Evolutionary conservation across 2,797 vertebrate genomes (phyloP).

Genomic region (Sebastes umbrosus): DNA sequence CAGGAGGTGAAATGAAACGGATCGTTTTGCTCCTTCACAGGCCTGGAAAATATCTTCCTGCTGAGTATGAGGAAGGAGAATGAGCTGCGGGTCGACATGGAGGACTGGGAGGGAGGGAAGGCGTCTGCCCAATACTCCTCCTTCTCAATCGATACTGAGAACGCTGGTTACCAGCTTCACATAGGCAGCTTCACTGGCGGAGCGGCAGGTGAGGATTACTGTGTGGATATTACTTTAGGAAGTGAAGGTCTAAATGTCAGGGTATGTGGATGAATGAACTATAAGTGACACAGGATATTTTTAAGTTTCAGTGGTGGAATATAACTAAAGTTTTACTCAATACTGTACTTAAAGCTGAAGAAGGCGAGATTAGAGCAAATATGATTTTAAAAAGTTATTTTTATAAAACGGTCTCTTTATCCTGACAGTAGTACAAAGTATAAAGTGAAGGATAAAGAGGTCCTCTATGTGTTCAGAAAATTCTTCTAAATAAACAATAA

Average conservation of each 20-base stretch:
- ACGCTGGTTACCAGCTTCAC: slow-evolving; percentile 42
- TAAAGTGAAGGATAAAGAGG: too few species aligned
- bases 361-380: too few species aligned
- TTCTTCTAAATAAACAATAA: too few species aligned
- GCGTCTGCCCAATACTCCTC: slow-evolving; percentile 40
- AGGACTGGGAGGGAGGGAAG: slow-evolving; percentile 30
- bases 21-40: slow-evolving; percentile 10
- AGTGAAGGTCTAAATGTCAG: neutral
- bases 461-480: neutral
- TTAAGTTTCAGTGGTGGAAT: neutral
- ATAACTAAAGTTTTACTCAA: neutral
- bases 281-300: neutral
- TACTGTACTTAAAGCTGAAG: too few species aligned
- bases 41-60: slow-evolving; percentile 62
- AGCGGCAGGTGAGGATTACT: slow-evolving; percentile 47
- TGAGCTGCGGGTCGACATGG: slow-evolving; percentile 61
- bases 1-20: neutral
- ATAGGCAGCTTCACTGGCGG: slow-evolving; percentile 47
- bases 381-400: too few species aligned
- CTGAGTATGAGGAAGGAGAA: slow-evolving; percentile 51
- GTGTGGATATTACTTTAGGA: neutral
- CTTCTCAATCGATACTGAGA: slow-evolving; percentile 50
- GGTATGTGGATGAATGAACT: too few species aligned
- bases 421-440: too few species aligned
- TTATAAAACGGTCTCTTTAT: too few species aligned